Evolutionary conservation across 2,888 invertebrate species (phyloP), one percentile per base, ranked within the genome.

Genomic region (Cantharis lateralis): DNA sequence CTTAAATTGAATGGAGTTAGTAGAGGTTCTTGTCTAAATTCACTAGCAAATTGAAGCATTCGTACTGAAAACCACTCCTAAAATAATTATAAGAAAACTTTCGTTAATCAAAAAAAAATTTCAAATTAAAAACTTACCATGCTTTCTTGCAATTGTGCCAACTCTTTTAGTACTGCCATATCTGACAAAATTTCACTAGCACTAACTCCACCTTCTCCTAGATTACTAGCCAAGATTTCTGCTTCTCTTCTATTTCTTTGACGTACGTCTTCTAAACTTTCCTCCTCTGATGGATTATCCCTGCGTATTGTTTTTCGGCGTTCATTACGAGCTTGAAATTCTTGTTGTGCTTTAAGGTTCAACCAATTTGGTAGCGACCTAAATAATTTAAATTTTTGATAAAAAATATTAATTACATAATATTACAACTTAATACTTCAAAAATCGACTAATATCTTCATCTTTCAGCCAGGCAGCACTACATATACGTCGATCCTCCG

Each of bases 391-490:
- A 75, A 7, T 15, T 16, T 15, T 10, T 18, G 10, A 15, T 28
- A 16, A 74, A 73, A 16, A 15, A 16, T 24, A 61, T 68, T 32
- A 20, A 48, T 18, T 32, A n/a, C 10, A 9, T 15, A 68, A 28
- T 26, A 71, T 0, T 10, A 9, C 9, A 24, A 24, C n/a, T 9
- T 20, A 61, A 82, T 91, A 93, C 93, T 96, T 96, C 82, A 98
- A 91, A 88, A 98, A 96, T 72, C 98, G 90, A 85, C 95, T 96
- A 78, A 98, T 98, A 86, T 98, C 98, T 84, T 97, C 97, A 88
- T 98, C 98, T 82, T 96, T 96, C 0, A 98, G 91, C 98, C 98
- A 96, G 11, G 94, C 93, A 0, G 95, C 95, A 83, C 95, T 95
- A 82, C 95, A 94, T 76, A 96, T 93, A 78, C 94, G 89, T 82